Conservation (phyloP, 2,888 invertebrate species). For the Eucera pruinosa region DNA sequence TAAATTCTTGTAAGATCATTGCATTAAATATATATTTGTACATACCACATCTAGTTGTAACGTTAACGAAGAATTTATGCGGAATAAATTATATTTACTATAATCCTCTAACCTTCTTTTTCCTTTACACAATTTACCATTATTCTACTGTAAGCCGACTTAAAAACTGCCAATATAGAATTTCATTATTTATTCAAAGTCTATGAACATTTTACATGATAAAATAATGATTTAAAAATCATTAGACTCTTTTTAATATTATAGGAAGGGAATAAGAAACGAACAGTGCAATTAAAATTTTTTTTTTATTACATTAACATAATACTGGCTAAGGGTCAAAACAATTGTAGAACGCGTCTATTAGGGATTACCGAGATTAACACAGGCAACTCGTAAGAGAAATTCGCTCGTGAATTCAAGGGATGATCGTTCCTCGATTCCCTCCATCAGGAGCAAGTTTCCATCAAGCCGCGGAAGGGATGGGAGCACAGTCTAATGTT, state of each 20-base stretch:
- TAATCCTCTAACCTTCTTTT: slow-evolving; percentile 41
- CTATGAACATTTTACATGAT: no score
- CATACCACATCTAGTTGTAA: slow-evolving; percentile 81
- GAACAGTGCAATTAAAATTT: slow-evolving; percentile 64
- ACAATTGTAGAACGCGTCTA: slow-evolving; percentile 78
- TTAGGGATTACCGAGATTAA: slow-evolving; percentile 64
- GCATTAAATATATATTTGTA: slow-evolving; percentile 81
- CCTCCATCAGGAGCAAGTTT: slow-evolving; percentile 7
- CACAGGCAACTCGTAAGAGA: slow-evolving; percentile 44
- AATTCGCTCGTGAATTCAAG: slow-evolving; percentile 24
- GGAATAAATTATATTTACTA: slow-evolving; percentile 83
- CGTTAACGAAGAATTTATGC: slow-evolving; percentile 78
- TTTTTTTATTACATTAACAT: slow-evolving; percentile 81
- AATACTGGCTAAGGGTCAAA: slow-evolving; percentile 78
- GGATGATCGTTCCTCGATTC: not conserved
- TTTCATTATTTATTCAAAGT: no score
- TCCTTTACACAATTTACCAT: no score
- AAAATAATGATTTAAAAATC: no score
- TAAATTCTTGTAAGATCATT: slow-evolving; percentile 80
- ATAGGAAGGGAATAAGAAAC: not conserved
- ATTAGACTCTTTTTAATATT: no score
- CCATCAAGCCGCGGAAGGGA: slow-evolving; percentile 41
- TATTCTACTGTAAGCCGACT: no score
- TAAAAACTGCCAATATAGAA: no score
- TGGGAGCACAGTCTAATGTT: slow-evolving; percentile 65